These are phyloP conservation scores for Trichonephila clavata DNA, from an alignment of 1,140 invertebrate genomes.

Conservation along the genomic window DNA sequence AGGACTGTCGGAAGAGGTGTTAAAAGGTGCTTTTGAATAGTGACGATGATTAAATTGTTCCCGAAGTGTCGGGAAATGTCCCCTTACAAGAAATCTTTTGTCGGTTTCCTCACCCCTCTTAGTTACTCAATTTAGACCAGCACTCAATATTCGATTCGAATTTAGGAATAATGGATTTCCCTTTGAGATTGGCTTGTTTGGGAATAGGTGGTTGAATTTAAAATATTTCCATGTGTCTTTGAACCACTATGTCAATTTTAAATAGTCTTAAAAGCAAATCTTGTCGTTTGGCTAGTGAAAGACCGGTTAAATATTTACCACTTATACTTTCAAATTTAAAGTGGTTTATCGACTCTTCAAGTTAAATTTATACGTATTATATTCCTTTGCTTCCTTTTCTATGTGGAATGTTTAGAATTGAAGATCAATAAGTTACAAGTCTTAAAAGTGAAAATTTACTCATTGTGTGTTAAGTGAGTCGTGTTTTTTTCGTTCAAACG, in stretches of 20 bases:
- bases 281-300: not conserved
- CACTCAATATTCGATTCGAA: slow-evolving; percentile 39
- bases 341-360: not conserved
- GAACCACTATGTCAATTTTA: not conserved
- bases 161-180: slow-evolving; percentile 17
- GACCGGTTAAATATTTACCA: slow-evolving; percentile 4
- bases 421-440: too few relatives aligned
- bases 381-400: not conserved
- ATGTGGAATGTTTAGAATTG: not conserved
- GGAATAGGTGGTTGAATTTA: not conserved
- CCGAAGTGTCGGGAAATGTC: not conserved
- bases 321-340: not conserved
- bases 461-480: too few relatives aligned
- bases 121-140: not conserved
- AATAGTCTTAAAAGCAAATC: slow-evolving; percentile 29
- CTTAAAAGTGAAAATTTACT: too few relatives aligned
- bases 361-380: not conserved
- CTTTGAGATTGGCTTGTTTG: not conserved
- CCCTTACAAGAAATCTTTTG: slow-evolving; percentile 35
- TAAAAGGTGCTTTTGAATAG: slow-evolving; percentile 33
- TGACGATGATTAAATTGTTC: slow-evolving; percentile 59
- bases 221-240: not conserved
- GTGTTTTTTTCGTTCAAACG: too few relatives aligned
- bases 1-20: not conserved
- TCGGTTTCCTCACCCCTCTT: not conserved